Conservation (phyloP, 1,140 invertebrate genomes). For the Zaprionus kolodkinae region DNA sequence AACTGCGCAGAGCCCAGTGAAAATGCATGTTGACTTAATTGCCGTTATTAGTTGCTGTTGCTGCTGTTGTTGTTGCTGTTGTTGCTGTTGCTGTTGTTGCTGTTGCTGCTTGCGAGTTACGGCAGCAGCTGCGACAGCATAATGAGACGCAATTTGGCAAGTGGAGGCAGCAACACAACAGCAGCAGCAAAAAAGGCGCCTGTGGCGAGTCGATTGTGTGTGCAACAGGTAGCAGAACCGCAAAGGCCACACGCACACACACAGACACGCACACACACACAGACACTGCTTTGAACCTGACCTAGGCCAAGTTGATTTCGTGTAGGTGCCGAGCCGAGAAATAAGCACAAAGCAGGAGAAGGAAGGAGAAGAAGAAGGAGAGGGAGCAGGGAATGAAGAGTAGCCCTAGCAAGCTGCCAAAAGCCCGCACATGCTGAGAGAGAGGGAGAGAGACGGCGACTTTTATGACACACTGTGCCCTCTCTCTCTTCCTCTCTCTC, state of each 20-base stretch:
- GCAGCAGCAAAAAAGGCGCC: slow-evolving; percentile 47
- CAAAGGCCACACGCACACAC: slow-evolving; percentile 68
- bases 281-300: slow-evolving; percentile 56
- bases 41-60: slow-evolving; percentile 66
- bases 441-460: slow-evolving; percentile 9
- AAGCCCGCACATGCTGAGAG: slow-evolving; percentile 40
- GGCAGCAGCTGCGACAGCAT: slow-evolving; percentile 61
- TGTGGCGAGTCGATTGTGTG: slow-evolving; percentile 20
- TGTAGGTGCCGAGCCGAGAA: slow-evolving; percentile 59
- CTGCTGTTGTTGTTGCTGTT: slow-evolving; percentile 16
- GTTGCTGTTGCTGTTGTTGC: not conserved
- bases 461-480: slow-evolving; percentile 53
- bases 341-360: slow-evolving; percentile 14
- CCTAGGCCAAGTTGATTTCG: slow-evolving; percentile 76
- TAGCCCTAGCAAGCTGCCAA: slow-evolving; percentile 46
- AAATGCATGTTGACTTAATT: slow-evolving; percentile 77
- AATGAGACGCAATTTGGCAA: slow-evolving; percentile 61
- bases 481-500: not conserved
- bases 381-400: slow-evolving; percentile 17
- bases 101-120: slow-evolving; percentile 21
- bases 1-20: slow-evolving; percentile 24
- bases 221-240: slow-evolving; percentile 75
- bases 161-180: slow-evolving; percentile 26
- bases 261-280: slow-evolving; percentile 44
- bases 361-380: slow-evolving; percentile 38